Evolutionary conservation across 1,140 invertebrate species (phyloP).

Genomic region (Formica selysi): DNA sequence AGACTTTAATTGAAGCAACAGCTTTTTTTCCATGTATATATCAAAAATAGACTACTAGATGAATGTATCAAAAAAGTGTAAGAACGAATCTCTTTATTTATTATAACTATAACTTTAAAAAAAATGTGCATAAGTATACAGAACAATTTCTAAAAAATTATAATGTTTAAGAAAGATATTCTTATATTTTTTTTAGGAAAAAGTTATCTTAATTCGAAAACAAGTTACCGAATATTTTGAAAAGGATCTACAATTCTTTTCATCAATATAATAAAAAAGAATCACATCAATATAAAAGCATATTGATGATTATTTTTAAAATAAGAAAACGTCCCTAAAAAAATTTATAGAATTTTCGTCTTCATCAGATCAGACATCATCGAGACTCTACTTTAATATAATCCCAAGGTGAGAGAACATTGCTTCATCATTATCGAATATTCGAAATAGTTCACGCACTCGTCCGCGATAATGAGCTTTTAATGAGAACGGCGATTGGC

Average conservation of each 20-base stretch:
- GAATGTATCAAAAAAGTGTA: constrained; percentile 24
- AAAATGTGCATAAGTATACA: background rate
- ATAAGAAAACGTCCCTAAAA: background rate
- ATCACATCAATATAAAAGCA: constrained; percentile 13
- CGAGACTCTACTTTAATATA: constrained; percentile 68
- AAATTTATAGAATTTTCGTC: constrained; percentile 67
- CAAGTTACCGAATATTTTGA: background rate
- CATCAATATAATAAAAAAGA: background rate
- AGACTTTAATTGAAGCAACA: too few relatives aligned
- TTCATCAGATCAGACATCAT: constrained; percentile 46
- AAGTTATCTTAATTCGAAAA: background rate
- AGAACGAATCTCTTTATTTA: background rate
- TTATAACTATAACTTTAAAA: background rate
- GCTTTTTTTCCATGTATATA: too few relatives aligned
- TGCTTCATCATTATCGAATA: constrained; percentile 70
- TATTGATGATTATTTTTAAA: constrained; percentile 28
- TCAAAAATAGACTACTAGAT: constrained; percentile 26
- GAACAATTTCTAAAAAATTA: background rate
- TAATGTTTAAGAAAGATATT: background rate
- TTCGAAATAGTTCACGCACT: constrained; percentile 73
- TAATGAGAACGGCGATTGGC: constrained; percentile 71
- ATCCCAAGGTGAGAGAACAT: constrained; percentile 61
- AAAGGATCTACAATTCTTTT: background rate
- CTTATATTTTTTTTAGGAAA: background rate
- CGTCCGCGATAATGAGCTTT: constrained; percentile 69